Percentiles rank a stretch among this genome's conserved stretches.
Evolutionary conservation across 2,797 vertebrate species (phyloP).

Genomic region (Eospalax fontanierii): DNA sequence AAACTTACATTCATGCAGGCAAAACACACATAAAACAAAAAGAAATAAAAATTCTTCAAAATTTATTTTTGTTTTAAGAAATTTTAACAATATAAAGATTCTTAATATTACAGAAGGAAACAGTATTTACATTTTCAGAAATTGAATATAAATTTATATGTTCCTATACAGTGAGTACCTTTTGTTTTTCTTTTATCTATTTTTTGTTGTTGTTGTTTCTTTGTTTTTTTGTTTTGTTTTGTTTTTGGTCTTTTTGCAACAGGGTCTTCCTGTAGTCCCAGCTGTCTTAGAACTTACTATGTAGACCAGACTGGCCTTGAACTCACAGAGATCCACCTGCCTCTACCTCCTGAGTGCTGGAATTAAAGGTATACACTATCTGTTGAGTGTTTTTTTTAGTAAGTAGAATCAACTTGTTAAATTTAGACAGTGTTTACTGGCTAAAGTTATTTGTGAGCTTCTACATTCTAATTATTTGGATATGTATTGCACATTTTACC

Average conservation of each 20-base stretch:
- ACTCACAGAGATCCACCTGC: too few species aligned
- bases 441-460: conserved; percentile 46
- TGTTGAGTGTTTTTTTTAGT: neutral
- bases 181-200: too few species aligned
- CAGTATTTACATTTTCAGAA: neutral
- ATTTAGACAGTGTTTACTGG: conserved; percentile 46
- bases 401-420: neutral
- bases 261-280: too few species aligned
- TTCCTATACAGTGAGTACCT: neutral
- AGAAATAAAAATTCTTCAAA: too few species aligned
- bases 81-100: neutral
- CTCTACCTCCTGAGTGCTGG: too few species aligned
- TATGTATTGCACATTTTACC: neutral
- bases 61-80: too few species aligned
- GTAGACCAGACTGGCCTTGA: too few species aligned
- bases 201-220: neutral
- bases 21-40: too few species aligned
- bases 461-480: conserved; percentile 21
- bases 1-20: too few species aligned
- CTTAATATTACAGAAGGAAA: neutral
- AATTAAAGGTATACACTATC: too few species aligned
- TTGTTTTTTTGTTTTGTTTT: neutral
- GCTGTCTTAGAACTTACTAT: too few species aligned
- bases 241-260: too few species aligned
- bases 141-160: neutral